Percentiles rank a stretch among this genome's conserved stretches.
Evolutionary conservation across 2,797 vertebrate genomes (phyloP).

Genomic region (Ctenopoma kingsleyae): DNA sequence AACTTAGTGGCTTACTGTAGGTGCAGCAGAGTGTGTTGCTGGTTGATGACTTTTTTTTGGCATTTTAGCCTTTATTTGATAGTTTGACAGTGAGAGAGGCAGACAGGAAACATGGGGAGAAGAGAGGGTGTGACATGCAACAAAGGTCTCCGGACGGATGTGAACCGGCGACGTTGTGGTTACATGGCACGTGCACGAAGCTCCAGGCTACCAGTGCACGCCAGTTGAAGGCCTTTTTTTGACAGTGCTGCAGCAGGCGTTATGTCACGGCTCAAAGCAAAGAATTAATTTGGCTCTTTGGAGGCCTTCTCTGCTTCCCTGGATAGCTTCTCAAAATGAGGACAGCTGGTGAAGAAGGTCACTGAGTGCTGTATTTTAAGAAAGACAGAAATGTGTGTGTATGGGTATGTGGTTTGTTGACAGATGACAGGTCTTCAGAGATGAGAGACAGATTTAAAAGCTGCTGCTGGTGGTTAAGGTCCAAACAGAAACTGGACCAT

Average conservation of each 20-base stretch:
- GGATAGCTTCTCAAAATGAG: constrained; percentile 82
- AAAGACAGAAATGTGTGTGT: constrained; percentile 66
- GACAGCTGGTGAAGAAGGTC: constrained; percentile 87
- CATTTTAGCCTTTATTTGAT: too few species aligned
- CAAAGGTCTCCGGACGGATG: too few species aligned
- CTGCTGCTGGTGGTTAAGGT: constrained; percentile 45
- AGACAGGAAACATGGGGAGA: too few species aligned
- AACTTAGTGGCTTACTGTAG: neutral
- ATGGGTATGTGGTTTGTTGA: constrained; percentile 73
- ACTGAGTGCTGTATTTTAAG: constrained; percentile 83
- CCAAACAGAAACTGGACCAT: constrained; percentile 63
- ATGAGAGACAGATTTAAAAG: constrained; percentile 70
- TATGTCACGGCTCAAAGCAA: constrained; percentile 72
- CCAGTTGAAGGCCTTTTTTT: constrained; percentile 5
- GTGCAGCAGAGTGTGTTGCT: constrained; percentile 1
- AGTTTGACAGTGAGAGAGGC: too few species aligned
- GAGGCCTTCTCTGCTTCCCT: constrained; percentile 77
- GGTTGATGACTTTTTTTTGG: neutral
- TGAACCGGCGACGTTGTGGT: too few species aligned
- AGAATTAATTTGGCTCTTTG: constrained; percentile 76
- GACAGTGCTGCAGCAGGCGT: constrained; percentile 56
- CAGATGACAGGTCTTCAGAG: constrained; percentile 78
- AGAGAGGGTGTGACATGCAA: too few species aligned
- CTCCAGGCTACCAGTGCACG: too few species aligned
- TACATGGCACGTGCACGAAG: too few species aligned